Base-by-base conservation (phyloP, 2,797 vertebrate species). In the Onychomys leucogaster region DNA sequence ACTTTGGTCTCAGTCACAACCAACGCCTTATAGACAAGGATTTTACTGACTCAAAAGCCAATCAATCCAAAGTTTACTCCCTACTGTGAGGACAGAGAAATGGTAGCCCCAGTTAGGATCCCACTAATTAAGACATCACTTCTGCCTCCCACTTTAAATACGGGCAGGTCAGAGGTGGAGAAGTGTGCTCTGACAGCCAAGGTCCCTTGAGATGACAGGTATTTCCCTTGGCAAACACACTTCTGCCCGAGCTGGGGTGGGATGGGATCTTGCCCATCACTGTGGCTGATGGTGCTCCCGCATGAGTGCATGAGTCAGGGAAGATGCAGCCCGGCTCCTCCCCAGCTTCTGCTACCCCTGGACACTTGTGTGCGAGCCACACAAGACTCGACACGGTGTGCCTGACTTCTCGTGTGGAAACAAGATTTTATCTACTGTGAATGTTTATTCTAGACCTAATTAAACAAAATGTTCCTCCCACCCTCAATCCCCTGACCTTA, bases 241-340 rank as follows among this genome's bases (percentile, higher is more conserved):
- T 34, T 14, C 43, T 32, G 7, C 41, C 43, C 2, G 1, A 6
- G 76, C 52, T 5, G 5, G 3, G 12, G 10, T 0, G 1, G 67
- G 37, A 23, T 14, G 37, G 57, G 57, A 67, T 11, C 52, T 29
- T 2, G 16, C 49, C 37, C 16, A 0, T n/a, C n/a, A 23, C 55
- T 19, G 43, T 4, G 19, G 23, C 46, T 17, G 65, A 17, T 23
- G 0, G 8, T 3, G 3, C 61, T 16, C 37, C 90, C 8, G 63
- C 2, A n/a, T 32, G 23, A 12, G 27, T 6, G 9, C 6, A 12
- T 29, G 9, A 4, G 29, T 10, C 2, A 2, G 0, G 0, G 4
- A 76, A 27, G 41, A 34, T 4, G 10, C 1, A 2, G 37, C 43
- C 10, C 8, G 19, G 19, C 17, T 67, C 37, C 34, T 52, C 25